Base-by-base conservation (phyloP, 2,113 vertebrate species). In the Sciurus niger region DNA sequence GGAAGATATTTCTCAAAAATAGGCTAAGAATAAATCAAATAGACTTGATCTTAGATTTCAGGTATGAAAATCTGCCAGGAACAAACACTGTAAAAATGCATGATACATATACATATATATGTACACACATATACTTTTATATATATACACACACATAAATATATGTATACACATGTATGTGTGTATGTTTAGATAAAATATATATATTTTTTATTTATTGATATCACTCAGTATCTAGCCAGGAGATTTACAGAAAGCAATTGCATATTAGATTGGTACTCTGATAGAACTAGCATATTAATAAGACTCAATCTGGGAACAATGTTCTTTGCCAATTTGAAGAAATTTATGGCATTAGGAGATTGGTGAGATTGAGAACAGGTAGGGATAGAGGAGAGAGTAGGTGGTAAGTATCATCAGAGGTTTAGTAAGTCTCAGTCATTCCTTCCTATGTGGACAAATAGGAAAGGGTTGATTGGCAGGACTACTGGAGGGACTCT, bases 1-100 rank as follows among this genome's bases (percentile, higher is more conserved):
- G 16, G 53, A 82, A 84, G 4, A 60, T 80, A 83, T 91, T 95
- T 93, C n/a, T 73, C 12, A 93, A 90, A 74, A 91, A 92, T 84
- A 78, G 10, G 8, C 10, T 79, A 28, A 80, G n/a, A 88, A 78
- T n/a, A 1, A 74, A 4, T 68, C 20, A 84, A 80, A 76, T 7
- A 70, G 17, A 58, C 53, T 43, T 68, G 37, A 67, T 37, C 24
- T 76, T 82, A 88, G 48, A 86, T 48, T 82, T 86, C 3, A 79
- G 48, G 83, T 58, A 20, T 84, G 9, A 93, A 94, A 85, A 58
- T n/a, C 48, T 86, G 2, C 12, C 43, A 80, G 32, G 72, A 73
- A 60, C 7, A 74, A 92, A 73, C 11, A n/a, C 18, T 89, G 72
- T n/a, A 63, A 84, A 89, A 86, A 92, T 53, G 1, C 46, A 85